Evolutionary conservation across 2,113 vertebrate species (phyloP).

Genomic region (Centropus bengalensis): DNA sequence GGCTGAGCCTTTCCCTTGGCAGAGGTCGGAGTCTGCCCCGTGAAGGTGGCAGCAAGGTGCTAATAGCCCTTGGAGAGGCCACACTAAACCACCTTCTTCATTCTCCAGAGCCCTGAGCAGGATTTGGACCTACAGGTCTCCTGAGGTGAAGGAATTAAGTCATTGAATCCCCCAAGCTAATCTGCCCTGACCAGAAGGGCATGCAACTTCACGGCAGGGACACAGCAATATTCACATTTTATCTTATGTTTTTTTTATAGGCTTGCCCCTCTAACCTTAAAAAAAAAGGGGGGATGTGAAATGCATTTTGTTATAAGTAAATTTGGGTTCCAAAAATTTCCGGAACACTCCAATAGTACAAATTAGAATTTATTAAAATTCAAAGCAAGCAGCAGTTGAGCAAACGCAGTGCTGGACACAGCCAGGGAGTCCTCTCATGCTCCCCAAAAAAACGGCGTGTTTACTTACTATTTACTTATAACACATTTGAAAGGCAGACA

Average conservation of each 20-base stretch:
- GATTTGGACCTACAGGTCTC: not conserved
- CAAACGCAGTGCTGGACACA: too few species aligned
- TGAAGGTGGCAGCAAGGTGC: fast-evolving
- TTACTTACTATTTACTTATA: too few species aligned
- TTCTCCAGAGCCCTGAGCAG: not conserved
- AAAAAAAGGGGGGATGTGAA: not conserved
- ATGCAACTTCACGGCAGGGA: not conserved
- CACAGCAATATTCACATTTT: not conserved
- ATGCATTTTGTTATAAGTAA: not conserved
- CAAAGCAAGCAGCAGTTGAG: too few species aligned
- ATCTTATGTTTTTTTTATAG: not conserved
- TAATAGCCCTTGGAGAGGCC: not conserved
- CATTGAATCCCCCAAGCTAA: slow-evolving; percentile 15
- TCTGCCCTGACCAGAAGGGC: slow-evolving; percentile 26
- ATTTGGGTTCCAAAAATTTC: too few species aligned
- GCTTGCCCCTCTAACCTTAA: not conserved
- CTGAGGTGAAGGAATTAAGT: slow-evolving; percentile 46
- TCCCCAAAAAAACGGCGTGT: too few species aligned
- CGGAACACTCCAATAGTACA: too few species aligned
- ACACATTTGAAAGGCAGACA: not conserved
- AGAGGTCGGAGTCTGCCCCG: not conserved
- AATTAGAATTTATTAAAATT: too few species aligned
- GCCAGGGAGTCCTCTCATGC: too few species aligned
- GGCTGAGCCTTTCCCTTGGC: not conserved
- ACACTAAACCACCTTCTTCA: not conserved